Conservation (phyloP, 1,140 invertebrate genomes). For the Ceratina calcarata region DNA sequence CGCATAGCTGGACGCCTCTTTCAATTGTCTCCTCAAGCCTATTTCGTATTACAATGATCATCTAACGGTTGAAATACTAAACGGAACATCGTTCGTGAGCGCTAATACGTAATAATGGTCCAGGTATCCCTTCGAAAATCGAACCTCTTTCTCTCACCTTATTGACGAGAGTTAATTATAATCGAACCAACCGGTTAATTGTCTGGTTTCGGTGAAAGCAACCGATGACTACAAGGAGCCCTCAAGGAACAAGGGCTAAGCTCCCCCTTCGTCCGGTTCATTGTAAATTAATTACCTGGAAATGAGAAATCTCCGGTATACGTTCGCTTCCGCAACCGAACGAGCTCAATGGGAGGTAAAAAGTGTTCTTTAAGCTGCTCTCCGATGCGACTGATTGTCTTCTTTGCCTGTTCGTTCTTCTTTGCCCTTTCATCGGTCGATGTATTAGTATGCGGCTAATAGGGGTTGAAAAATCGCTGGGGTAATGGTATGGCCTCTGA, state of each 20-base stretch:
- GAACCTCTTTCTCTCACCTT: conserved; percentile 6
- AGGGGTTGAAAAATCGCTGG: not conserved
- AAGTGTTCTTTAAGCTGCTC: conserved; percentile 63
- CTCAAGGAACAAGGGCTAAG: conserved; percentile 69
- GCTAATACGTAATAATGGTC: not conserved
- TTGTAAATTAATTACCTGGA: conserved; percentile 82
- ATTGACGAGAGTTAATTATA: conserved; percentile 49
- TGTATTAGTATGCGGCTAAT: not conserved
- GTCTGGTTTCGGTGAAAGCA: conserved; percentile 63
- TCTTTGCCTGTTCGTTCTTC: conserved; percentile 4
- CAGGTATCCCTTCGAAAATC: conserved; percentile 5
- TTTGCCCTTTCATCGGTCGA: conserved; percentile 17
- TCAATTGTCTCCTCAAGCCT: not conserved
- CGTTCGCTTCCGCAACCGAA: conserved; percentile 64
- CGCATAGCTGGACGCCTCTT: not conserved
- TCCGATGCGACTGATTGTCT: conserved; percentile 44
- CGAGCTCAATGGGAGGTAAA: conserved; percentile 74
- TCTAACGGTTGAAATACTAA: conserved; percentile 7
- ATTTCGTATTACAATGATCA: conserved; percentile 12
- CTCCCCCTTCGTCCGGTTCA: conserved; percentile 76
- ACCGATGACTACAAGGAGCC: conserved; percentile 72
- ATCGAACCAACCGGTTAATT: conserved; percentile 44
- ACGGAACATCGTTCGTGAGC: not conserved
- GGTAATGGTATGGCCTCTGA: not conserved
- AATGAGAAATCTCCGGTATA: conserved; percentile 80